These are phyloP conservation scores for Cyclura pinguis DNA, from an alignment of 2,797 vertebrate species.

Conservation along the genomic window DNA sequence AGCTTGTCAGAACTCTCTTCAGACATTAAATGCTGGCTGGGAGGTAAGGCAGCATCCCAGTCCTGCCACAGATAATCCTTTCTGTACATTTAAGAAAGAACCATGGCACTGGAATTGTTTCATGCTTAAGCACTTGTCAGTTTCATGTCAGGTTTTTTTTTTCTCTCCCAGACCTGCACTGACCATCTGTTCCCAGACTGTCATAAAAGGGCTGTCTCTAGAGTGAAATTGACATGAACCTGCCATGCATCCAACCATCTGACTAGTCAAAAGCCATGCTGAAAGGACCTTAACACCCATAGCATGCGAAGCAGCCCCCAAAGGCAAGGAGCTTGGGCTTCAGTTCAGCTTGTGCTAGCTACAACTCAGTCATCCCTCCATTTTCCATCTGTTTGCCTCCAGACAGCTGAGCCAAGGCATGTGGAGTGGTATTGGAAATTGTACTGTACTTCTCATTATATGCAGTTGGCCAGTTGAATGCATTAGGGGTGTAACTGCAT, in stretches of 20 bases:
- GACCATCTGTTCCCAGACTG: constrained; percentile 7
- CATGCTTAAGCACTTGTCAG: not conserved
- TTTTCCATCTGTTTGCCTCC: constrained; percentile 16
- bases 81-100: not conserved
- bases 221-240: constrained; percentile 18
- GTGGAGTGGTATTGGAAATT: not conserved
- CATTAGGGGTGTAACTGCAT: not conserved
- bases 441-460: not conserved
- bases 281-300: not conserved
- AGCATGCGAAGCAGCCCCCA: not conserved
- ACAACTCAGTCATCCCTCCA: not conserved
- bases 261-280: not conserved
- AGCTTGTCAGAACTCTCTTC: not conserved
- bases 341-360: not conserved
- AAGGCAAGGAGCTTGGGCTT: not conserved
- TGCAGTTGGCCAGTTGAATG: not conserved
- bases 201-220: constrained; percentile 9
- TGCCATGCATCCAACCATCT: not conserved
- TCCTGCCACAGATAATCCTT: not conserved
- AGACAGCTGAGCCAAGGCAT: constrained; percentile 8
- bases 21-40: not conserved
- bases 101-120: not conserved
- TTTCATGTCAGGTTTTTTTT: not conserved
- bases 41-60: not conserved
- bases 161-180: not conserved